These are phyloP conservation scores for Phenganax marumi DNA, from an alignment of 92 coral and sea anemone species.

Conservation along the genomic window DNA sequence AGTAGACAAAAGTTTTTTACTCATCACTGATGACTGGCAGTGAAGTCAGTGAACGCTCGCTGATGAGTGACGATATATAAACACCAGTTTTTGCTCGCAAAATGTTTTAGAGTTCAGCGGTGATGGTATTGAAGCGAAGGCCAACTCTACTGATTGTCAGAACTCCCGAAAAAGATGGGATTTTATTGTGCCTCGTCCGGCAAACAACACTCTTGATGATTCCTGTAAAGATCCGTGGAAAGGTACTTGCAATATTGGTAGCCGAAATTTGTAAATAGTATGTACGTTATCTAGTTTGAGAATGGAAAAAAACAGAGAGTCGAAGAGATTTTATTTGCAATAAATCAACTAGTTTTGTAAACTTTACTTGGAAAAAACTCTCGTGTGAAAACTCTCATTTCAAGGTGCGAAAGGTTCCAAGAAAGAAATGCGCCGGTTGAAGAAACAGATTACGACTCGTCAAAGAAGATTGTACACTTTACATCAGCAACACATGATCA, in stretches of 20 bases:
- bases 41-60: no score
- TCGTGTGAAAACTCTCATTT: neutral
- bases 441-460: slow-evolving; percentile 64
- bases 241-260: neutral
- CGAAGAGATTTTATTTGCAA: no score
- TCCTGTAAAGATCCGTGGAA: slow-evolving; percentile 33
- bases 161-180: slow-evolving; percentile 71
- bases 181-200: slow-evolving; percentile 80
- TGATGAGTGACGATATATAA: no score
- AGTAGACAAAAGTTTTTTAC: no score
- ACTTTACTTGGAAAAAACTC: no score
- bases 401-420: slow-evolving; percentile 16
- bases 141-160: slow-evolving; percentile 23
- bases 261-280: no score
- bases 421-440: slow-evolving; percentile 54
- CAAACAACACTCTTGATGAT: slow-evolving; percentile 52
- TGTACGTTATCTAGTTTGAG: no score
- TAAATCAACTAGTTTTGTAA: no score
- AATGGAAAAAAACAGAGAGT: no score
- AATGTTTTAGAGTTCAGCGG: neutral
- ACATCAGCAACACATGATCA: slow-evolving; percentile 62
- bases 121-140: slow-evolving; percentile 7
- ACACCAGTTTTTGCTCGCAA: neutral
- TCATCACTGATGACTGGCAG: no score
- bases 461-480: slow-evolving; percentile 61